Evolutionary conservation across 1,140 invertebrate genomes (phyloP), one percentile per base, ranked within the genome.

Genomic region (Drosophila ananassae): DNA sequence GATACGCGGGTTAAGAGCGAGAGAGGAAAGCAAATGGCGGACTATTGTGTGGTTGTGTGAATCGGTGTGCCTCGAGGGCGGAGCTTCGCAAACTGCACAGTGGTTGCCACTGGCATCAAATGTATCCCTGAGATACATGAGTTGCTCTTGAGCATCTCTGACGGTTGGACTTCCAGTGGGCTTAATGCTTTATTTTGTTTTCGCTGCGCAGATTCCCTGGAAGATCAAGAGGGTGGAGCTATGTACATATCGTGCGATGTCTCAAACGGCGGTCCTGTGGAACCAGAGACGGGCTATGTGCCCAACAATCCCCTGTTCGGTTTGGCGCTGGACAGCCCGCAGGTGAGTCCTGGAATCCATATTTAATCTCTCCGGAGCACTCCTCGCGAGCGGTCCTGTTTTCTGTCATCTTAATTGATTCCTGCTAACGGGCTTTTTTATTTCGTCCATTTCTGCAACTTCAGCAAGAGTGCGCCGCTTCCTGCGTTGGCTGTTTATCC

Each of bases 181-280:
- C 12, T 47, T 48, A 46, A 53, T n/a, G 13, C 3, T 13, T 37
- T 73, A 37, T 57, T 9, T 21, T 21, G 46, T 37, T 46, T 53
- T 57, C 41, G 48, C 68, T 84, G 80, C 79, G 90, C 79, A 92
- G 91, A 92, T 92, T 92, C 91, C 77, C 89, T 92, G 91, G 91
- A 92, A 92, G 89, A 92, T 82, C 89, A 92, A 91, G 91, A 91
- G 90, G 91, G 91, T 92, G 91, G 91, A 92, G 91, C 91, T 91
- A 92, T 92, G 91, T 92, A 92, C 89, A 92, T 92, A 90, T 92
- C 91, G 81, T 92, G 91, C 83, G 91, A 92, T 90, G 91, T 91
- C 79, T 89, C 91, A 90, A 91, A 91, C 79, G 83, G 89, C 75
- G 85, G 89, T 91, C 85, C 91, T 87, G 89, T 92, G 90, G 90